Conservation (phyloP, 2,888 invertebrate species). For the Agrotis clavis region DNA sequence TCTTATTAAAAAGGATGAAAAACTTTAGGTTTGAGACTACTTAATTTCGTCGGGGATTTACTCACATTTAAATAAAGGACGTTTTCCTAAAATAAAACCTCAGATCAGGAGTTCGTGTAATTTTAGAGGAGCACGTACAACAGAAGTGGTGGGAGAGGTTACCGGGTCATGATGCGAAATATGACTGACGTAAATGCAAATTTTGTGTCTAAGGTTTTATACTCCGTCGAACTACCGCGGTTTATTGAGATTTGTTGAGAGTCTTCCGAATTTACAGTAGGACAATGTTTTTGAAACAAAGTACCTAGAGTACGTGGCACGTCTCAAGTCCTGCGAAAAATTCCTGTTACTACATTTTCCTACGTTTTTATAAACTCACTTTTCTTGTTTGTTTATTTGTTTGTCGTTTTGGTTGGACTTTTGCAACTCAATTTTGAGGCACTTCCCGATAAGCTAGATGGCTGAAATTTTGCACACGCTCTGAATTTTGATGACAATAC, state of each 20-base stretch:
- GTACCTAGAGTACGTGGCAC: too few species aligned
- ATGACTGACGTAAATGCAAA: constrained; percentile 62
- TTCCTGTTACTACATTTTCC: too few species aligned
- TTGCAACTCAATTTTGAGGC: too few species aligned
- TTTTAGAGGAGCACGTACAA: constrained; percentile 60
- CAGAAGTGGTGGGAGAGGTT: constrained; percentile 41
- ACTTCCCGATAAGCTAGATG: too few species aligned
- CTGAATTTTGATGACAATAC: too few species aligned
- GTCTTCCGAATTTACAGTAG: constrained; percentile 28
- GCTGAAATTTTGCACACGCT: too few species aligned
- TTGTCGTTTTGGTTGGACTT: too few species aligned
- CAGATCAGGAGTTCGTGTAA: constrained; percentile 63
- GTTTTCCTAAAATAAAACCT: constrained; percentile 58
- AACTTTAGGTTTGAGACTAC: constrained; percentile 47
- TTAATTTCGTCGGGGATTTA: constrained; percentile 63
- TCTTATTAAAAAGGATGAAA: constrained; percentile 26
- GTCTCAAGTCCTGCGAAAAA: too few species aligned
- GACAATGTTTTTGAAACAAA: constrained; percentile 3
- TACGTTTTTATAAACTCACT: too few species aligned
- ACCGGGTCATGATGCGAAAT: constrained; percentile 40
- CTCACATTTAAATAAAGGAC: constrained; percentile 68
- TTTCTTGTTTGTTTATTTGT: too few species aligned
- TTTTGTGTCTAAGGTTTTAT: constrained; percentile 49
- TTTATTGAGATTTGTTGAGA: constrained; percentile 45
- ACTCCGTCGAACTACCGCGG: constrained; percentile 28